Percentiles rank a stretch among this genome's conserved stretches.
phyloP scores from a whole-genome alignment of 2,113 vertebrate species.

The Brienomyrus brachyistius region DNA sequence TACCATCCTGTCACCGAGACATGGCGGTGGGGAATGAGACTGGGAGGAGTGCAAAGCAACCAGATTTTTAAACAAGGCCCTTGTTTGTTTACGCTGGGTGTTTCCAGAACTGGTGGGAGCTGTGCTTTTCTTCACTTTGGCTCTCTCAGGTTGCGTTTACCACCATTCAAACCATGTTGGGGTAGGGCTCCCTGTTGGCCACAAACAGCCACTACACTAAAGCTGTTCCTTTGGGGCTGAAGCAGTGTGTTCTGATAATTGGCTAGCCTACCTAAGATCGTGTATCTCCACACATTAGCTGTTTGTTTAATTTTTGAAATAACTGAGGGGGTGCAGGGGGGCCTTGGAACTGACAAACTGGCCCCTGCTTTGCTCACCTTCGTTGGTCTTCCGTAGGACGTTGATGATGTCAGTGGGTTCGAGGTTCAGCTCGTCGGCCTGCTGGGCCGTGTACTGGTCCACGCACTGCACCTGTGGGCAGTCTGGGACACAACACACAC shows the following conservation, averaged over 20 bases:
- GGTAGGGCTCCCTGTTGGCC: not conserved
- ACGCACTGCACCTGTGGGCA: conserved; percentile 65
- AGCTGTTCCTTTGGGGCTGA: not conserved
- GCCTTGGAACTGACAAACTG: not conserved
- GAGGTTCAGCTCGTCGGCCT: conserved; percentile 51
- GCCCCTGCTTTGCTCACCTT: conserved; percentile 47
- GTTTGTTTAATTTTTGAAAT: not conserved
- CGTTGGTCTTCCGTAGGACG: conserved; percentile 54
- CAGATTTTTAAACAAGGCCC: not conserved
- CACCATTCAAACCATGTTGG: not conserved
- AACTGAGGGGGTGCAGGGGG: not conserved
- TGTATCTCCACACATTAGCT: not conserved
- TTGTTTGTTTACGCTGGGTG: not conserved
- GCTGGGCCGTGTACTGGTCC: conserved; percentile 45
- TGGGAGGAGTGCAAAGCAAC: not conserved
- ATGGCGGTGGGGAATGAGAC: no score
- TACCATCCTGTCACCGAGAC: conserved; percentile 55
- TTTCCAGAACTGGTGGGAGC: not conserved
- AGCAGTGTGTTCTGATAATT: not conserved
- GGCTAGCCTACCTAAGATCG: not conserved
- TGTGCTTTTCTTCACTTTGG: not conserved
- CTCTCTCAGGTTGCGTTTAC: not conserved
- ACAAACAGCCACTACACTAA: not conserved
- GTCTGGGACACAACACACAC: conserved; percentile 42
- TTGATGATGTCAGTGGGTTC: conserved; percentile 53